A percentile compares a stretch with the other conserved stretches of the same genome.
Evolutionary conservation across 2,888 invertebrate species (phyloP).

Genomic region (Tanypteryx hageni): DNA sequence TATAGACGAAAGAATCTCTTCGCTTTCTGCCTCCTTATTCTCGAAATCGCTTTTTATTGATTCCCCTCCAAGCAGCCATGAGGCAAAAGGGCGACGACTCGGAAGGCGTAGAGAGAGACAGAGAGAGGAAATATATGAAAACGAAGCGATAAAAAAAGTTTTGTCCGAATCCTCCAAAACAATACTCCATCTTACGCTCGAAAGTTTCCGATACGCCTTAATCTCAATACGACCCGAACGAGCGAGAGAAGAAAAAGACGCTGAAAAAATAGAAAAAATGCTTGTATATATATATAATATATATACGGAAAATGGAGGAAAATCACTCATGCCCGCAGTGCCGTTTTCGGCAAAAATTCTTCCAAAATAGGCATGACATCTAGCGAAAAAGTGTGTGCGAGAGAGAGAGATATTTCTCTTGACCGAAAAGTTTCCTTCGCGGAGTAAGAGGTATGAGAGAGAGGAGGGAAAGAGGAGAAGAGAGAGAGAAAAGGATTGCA

Average conservation of each 20-base stretch:
- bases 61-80: not conserved
- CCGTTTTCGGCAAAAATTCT: not conserved
- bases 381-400: not conserved
- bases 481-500: not conserved
- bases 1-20: not conserved
- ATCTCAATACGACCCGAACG: not conserved
- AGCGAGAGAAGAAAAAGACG: not conserved
- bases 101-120: not conserved
- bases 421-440: not conserved
- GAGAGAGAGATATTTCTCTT: not conserved
- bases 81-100: not conserved
- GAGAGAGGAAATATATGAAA: not conserved
- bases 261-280: not conserved
- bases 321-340: not conserved
- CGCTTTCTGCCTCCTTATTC: not conserved
- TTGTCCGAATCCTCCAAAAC: constrained; percentile 11
- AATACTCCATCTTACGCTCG: not conserved
- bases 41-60: not conserved
- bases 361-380: not conserved
- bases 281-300: not conserved
- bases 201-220: constrained; percentile 42
- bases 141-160: not conserved
- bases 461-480: not conserved
- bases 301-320: not conserved
- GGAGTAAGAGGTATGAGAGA: not conserved